These are phyloP conservation scores for Morpho deidamia DNA, from an alignment of 2,888 invertebrate genomes.

Conservation along the genomic window DNA sequence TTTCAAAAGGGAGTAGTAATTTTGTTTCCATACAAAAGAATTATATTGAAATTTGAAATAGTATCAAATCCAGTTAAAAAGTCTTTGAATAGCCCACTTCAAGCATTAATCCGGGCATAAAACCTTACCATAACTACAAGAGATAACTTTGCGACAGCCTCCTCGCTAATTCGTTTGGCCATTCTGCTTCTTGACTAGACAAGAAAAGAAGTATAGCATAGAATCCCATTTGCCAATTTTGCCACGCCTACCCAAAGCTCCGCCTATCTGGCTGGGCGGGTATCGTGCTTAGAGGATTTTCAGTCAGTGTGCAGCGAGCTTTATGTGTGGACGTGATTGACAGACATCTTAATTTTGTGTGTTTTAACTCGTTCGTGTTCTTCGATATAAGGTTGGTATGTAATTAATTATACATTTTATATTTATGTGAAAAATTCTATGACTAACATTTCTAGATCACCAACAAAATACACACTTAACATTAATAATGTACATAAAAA, in stretches of 20 bases:
- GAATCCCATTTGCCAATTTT: constrained; percentile 56
- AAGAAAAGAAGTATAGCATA: constrained; percentile 56
- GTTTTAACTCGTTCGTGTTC: neutral
- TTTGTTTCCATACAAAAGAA: no score
- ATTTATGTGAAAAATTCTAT: no score
- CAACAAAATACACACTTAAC: no score
- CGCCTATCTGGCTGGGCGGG: constrained; percentile 61
- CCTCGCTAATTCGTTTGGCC: constrained; percentile 45
- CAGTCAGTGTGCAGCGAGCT: constrained; percentile 41
- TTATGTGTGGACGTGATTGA: constrained; percentile 30
- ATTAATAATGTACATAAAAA: no score
- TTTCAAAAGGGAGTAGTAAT: no score
- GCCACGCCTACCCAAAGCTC: constrained; percentile 57
- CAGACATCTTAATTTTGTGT: neutral
- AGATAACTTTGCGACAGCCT: constrained; percentile 30
- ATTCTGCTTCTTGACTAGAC: constrained; percentile 48
- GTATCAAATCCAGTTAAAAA: neutral
- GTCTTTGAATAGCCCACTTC: neutral
- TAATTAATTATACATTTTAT: neutral
- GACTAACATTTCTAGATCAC: no score
- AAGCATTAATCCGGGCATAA: constrained; percentile 5
- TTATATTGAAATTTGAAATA: neutral
- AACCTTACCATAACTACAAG: constrained; percentile 4
- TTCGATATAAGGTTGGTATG: constrained; percentile 29
- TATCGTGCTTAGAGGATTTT: constrained; percentile 24